A percentile compares a stretch with the other conserved stretches of the same genome.
Evolutionary conservation across 2,113 vertebrate genomes (phyloP).

Genomic region (Ia io): DNA sequence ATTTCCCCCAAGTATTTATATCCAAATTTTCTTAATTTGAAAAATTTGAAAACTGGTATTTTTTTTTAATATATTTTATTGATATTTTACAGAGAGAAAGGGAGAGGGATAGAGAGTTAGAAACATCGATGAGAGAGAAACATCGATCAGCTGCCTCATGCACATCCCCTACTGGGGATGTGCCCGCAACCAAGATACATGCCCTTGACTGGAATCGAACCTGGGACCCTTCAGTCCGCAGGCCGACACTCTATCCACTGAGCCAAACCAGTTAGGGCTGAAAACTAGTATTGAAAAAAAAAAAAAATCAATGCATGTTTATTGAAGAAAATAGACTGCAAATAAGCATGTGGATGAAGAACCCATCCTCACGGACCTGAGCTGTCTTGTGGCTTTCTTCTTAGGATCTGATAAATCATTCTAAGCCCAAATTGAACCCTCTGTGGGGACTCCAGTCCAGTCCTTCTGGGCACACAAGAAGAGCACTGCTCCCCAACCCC

Average conservation of each 20-base stretch:
- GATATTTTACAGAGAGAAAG: no score
- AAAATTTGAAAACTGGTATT: no score
- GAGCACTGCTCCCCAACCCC: neutral
- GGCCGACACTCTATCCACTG: no score
- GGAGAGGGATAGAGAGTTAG: no score
- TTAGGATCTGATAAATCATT: neutral
- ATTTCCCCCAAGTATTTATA: neutral
- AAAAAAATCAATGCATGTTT: neutral
- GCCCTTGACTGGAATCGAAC: no score
- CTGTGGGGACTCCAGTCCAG: neutral
- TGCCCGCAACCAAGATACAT: no score
- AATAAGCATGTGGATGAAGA: neutral
- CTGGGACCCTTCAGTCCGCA: no score
- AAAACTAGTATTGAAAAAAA: neutral
- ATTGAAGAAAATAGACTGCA: neutral
- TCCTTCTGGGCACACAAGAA: neutral
- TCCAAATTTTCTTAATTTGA: slow-evolving; percentile 16
- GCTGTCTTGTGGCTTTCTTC: neutral
- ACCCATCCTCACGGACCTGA: neutral
- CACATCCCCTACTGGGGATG: no score
- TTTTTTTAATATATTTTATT: no score
- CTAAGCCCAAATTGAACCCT: neutral
- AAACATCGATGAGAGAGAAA: no score
- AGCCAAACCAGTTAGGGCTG: no score
- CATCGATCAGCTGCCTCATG: no score